A percentile compares a stretch with the other conserved stretches of the same genome.
These are phyloP conservation scores for Stenotaenia linearis DNA, from an alignment of 2,888 invertebrate species.

Conservation along the genomic window DNA sequence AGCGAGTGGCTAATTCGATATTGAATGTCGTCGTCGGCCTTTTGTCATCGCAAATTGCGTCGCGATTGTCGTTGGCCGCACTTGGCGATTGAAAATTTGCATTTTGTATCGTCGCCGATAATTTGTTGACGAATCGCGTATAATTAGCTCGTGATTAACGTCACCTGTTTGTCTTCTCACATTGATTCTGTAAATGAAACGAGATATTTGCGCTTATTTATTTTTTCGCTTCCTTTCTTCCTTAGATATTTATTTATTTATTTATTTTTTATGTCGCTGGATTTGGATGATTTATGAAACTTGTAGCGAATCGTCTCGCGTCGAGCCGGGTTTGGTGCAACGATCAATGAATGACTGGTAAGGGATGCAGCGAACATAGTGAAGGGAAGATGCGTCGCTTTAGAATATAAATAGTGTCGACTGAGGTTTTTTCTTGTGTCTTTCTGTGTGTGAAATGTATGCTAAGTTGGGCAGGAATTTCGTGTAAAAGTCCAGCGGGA, in stretches of 20 bases:
- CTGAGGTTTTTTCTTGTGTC: not conserved
- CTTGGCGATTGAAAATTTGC: no score
- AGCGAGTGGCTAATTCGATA: not conserved
- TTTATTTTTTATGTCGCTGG: not conserved
- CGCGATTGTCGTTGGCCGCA: no score
- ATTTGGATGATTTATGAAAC: not conserved
- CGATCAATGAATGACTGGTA: not conserved
- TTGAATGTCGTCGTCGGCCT: not conserved
- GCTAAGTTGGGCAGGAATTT: not conserved
- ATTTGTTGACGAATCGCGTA: not conserved
- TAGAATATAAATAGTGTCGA: not conserved
- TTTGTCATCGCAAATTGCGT: not conserved
- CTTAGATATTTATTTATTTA: not conserved
- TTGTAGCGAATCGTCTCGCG: not conserved
- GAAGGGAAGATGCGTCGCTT: not conserved
- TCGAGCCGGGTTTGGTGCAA: not conserved
- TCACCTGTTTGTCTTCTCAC: not conserved
- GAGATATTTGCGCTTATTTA: not conserved
- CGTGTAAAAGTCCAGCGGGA: not conserved
- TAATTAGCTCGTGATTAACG: not conserved
- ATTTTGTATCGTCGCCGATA: not conserved
- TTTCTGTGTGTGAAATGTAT: not conserved
- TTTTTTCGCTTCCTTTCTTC: no score
- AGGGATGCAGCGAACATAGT: not conserved
- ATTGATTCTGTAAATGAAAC: not conserved